Base-by-base conservation (phyloP, 2,888 invertebrate genomes). In the Abrostola triplasia region DNA sequence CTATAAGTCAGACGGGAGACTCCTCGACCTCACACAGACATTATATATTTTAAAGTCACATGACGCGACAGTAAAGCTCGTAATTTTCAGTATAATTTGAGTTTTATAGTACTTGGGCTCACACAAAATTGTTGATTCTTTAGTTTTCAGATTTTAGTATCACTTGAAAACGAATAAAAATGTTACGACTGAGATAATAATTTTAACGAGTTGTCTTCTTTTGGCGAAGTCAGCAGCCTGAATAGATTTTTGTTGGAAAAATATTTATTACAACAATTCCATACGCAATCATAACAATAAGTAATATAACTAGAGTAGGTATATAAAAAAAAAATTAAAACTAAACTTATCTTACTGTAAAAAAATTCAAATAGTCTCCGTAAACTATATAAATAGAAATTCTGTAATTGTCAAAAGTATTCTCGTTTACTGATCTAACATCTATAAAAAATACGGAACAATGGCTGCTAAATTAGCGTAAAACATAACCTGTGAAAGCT, bases 101-200 rank as follows among this genome's bases (percentile, higher is more conserved):
- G 80, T 69, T 82, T 83, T 80, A 80, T 70, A 50, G 67, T 62
- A 8, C 47, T 44, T 40, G 58, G 65, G 66, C 70, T 67, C 74
- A 76, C 52, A 71, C 60, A 70, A 73, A 81, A 72, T 77, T 70
- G 82, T 79, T 75, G 77, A 73, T 70, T 76, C 76, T 74, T 72
- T 75, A 67, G 75, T 75, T 72, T 68, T 64, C 64, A 67, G 59
- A 67, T 81, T 88, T 89, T 87, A 86, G 67, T 58, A 74, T 71
- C 80, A 77, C 83, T 86, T 83, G 75, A 84, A 88, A 80, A 70
- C 67, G 24, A 77, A 83, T 86, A 81, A 84, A 86, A 73, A 13
- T 52, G 64, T 64, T 57, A 64, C 73, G 58, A 62, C 52, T 51
- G 56, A 54, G 58, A 65, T 67, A 63, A 60, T 41, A 50, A 41